Conservation (phyloP, 2,113 vertebrate species). For the Silurus asotus region DNA sequence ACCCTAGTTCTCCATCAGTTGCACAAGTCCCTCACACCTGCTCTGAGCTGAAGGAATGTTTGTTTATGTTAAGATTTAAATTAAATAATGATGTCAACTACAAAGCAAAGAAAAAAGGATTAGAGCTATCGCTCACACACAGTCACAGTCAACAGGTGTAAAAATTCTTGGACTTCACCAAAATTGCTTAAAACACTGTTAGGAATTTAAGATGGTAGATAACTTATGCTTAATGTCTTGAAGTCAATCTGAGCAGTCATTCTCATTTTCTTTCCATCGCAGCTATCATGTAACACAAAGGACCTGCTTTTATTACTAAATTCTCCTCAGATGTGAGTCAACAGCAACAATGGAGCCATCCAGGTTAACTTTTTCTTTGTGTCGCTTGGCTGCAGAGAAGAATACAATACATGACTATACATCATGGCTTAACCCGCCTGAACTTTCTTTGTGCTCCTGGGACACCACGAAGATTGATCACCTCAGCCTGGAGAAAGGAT, state of each 20-base stretch:
- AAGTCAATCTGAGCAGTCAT: slow-evolving; percentile 26
- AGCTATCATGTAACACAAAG: slow-evolving; percentile 43
- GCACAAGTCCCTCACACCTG: slow-evolving; percentile 36
- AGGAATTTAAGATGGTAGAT: neutral
- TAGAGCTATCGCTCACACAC: neutral
- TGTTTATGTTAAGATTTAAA: slow-evolving; percentile 39
- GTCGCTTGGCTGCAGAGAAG: slow-evolving; percentile 44
- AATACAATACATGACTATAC: slow-evolving; percentile 59
- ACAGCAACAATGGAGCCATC: slow-evolving; percentile 53
- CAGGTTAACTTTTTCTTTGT: slow-evolving; percentile 56
- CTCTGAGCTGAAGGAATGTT: slow-evolving; percentile 23
- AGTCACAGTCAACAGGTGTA: slow-evolving; percentile 5
- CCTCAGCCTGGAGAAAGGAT: slow-evolving; percentile 56
- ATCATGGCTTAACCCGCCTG: slow-evolving; percentile 57
- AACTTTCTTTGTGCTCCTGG: slow-evolving; percentile 52
- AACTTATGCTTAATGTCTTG: neutral
- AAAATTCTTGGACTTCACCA: neutral
- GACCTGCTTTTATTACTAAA: slow-evolving; percentile 49
- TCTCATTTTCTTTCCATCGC: slow-evolving; percentile 39
- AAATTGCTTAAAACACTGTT: neutral
- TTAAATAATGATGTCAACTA: slow-evolving; percentile 24
- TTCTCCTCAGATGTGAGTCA: slow-evolving; percentile 46
- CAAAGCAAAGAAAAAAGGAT: neutral
- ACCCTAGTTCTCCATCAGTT: slow-evolving; percentile 26
- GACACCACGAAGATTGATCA: slow-evolving; percentile 59